A percentile compares a stretch with the other conserved stretches of the same genome.
These are phyloP conservation scores for Pterocles orientalis DNA, from an alignment of 2,113 vertebrate species.

Conservation along the genomic window DNA sequence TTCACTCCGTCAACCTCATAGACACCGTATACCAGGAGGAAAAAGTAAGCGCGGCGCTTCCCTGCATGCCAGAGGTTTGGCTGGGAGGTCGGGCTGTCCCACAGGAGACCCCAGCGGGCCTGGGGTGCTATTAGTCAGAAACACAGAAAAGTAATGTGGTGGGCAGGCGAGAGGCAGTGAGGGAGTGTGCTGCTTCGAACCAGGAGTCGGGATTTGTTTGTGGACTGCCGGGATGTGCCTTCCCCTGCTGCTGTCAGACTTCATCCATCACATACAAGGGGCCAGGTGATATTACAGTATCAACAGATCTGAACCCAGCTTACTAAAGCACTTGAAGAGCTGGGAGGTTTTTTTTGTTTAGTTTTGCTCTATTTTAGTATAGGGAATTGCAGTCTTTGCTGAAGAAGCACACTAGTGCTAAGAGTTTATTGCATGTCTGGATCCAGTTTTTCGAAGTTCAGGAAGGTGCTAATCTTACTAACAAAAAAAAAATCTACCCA, in stretches of 20 bases:
- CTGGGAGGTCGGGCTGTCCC: neutral
- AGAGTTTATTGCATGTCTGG: neutral
- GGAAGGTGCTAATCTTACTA: neutral
- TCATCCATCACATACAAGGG: accelerated
- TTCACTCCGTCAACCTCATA: slow-evolving; percentile 73
- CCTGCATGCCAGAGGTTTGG: neutral
- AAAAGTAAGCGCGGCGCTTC: slow-evolving; percentile 38
- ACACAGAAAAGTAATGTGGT: accelerated
- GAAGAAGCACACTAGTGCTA: neutral
- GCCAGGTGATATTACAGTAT: accelerated
- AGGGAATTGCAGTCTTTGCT: neutral
- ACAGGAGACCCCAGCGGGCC: accelerated
- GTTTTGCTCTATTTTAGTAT: neutral
- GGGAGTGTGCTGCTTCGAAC: neutral
- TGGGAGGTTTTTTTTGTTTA: neutral
- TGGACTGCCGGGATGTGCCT: accelerated
- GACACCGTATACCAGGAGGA: slow-evolving; percentile 73
- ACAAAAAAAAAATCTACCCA: neutral
- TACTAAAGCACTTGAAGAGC: neutral
- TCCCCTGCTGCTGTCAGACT: neutral
- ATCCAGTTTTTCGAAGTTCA: neutral
- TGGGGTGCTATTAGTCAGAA: neutral
- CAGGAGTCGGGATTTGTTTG: accelerated
- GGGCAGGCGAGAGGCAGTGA: neutral
- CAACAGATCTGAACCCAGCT: accelerated